A percentile compares a stretch with the other conserved stretches of the same genome.
These are phyloP conservation scores for Linyphia triangularis DNA, from an alignment of 2,888 invertebrate species.

Conservation along the genomic window DNA sequence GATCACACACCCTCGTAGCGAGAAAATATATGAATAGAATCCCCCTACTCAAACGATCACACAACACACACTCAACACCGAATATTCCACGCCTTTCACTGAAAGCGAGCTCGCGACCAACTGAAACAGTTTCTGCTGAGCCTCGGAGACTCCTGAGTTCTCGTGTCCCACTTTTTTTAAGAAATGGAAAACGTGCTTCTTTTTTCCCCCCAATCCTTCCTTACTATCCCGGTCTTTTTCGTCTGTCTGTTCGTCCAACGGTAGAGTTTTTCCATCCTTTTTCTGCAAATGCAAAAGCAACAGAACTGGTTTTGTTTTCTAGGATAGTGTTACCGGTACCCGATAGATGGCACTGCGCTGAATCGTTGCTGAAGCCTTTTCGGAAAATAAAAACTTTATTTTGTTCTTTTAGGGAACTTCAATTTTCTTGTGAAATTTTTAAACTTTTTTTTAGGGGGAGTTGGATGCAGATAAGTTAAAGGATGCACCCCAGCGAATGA, in stretches of 20 bases:
- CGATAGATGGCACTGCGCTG: constrained; percentile 42
- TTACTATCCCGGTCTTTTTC: constrained; percentile 41
- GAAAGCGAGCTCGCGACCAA: constrained; percentile 40
- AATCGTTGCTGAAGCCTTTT: constrained; percentile 1
- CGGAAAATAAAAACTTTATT: not conserved
- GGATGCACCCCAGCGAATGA: not conserved
- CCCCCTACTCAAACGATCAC: constrained; percentile 6
- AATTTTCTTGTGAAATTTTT: not conserved
- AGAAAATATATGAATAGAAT: constrained; percentile 32
- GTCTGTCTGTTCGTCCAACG: constrained; percentile 2
- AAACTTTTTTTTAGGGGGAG: not conserved
- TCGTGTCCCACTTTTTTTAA: constrained; percentile 51
- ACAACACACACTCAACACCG: not conserved
- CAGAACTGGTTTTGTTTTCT: constrained; percentile 64
- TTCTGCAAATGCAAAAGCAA: constrained; percentile 24
- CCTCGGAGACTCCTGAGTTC: constrained; percentile 7
- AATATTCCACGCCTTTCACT: constrained; percentile 36
- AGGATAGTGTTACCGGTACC: not conserved
- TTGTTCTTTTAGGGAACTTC: not conserved
- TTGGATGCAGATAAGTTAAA: constrained; percentile 34
- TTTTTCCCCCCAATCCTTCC: constrained; percentile 44
- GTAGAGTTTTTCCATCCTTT: not conserved
- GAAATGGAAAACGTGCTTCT: constrained; percentile 53
- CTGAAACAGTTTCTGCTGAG: constrained; percentile 51
- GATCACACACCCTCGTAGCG: constrained; percentile 52